Conservation (phyloP, 2,113 vertebrate species). For the Misgurnus anguillicaudatus region DNA sequence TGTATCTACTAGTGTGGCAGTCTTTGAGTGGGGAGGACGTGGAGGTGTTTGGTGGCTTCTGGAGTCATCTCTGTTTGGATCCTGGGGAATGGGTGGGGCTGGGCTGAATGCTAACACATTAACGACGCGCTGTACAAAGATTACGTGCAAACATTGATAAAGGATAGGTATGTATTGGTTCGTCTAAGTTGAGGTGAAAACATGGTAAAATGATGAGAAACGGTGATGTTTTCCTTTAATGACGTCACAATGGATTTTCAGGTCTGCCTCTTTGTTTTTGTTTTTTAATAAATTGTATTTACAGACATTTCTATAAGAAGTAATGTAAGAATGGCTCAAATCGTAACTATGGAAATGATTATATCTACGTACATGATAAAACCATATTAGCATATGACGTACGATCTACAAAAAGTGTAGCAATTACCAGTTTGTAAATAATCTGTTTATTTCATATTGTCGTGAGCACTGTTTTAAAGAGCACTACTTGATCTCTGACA, state of each 20-base stretch:
- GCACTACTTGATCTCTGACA: conserved; percentile 60
- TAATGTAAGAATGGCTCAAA: not conserved
- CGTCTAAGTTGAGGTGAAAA: no score
- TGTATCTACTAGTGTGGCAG: no score
- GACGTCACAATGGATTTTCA: conserved; percentile 54
- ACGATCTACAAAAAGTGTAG: conserved; percentile 36
- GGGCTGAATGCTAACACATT: no score
- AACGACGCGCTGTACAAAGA: no score
- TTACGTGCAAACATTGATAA: no score
- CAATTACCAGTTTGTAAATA: conserved; percentile 37
- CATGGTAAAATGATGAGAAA: no score
- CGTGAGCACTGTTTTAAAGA: conserved; percentile 61
- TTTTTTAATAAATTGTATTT: conserved; percentile 12
- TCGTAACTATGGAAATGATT: not conserved
- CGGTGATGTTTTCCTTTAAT: no score
- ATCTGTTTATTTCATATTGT: conserved; percentile 56
- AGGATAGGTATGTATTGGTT: no score
- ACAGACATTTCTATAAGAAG: conserved; percentile 7
- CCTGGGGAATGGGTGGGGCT: no score
- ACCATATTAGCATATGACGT: not conserved
- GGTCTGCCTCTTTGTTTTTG: conserved; percentile 24
- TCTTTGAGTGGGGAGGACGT: no score
- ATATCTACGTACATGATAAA: conserved; percentile 28
- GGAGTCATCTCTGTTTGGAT: no score
- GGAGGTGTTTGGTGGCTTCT: no score